Percentiles rank a stretch among this genome's conserved stretches.
Conservation (phyloP, 2,888 invertebrate genomes). For the Synanthedon vespiformis region DNA sequence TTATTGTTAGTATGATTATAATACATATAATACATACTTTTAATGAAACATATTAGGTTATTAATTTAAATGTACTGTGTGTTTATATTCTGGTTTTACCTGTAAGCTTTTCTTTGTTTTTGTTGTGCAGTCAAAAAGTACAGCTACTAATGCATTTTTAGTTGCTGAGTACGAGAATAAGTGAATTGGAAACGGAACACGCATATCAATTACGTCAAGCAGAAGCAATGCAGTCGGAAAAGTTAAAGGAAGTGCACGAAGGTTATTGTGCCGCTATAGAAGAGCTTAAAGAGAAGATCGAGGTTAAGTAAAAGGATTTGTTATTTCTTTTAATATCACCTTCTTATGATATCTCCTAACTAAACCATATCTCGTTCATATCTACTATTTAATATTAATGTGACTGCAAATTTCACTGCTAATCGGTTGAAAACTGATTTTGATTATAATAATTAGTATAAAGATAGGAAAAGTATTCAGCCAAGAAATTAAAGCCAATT, state of each 20-base stretch:
- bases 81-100: not conserved
- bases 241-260: slow-evolving; percentile 83
- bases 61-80: not conserved
- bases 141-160: slow-evolving; percentile 16
- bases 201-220: slow-evolving; percentile 86
- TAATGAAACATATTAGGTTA: not conserved
- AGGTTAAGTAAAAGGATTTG: slow-evolving; percentile 36
- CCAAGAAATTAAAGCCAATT: too few relatives aligned
- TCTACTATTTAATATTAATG: not conserved
- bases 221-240: slow-evolving; percentile 82
- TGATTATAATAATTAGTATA: too few relatives aligned
- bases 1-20: slow-evolving; percentile 49
- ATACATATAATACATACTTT: too few relatives aligned
- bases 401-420: not conserved
- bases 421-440: too few relatives aligned
- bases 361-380: not conserved
- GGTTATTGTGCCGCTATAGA: slow-evolving; percentile 86
- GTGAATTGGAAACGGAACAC: slow-evolving; percentile 89
- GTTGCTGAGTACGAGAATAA: slow-evolving; percentile 77
- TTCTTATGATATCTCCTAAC: not conserved
- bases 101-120: too few relatives aligned
- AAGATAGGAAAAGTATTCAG: too few relatives aligned
- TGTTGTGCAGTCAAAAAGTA: not conserved
- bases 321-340: not conserved
- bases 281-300: slow-evolving; percentile 79